These are phyloP conservation scores for Champsocephalus gunnari DNA, from an alignment of 2,797 vertebrate species.

Conservation along the genomic window DNA sequence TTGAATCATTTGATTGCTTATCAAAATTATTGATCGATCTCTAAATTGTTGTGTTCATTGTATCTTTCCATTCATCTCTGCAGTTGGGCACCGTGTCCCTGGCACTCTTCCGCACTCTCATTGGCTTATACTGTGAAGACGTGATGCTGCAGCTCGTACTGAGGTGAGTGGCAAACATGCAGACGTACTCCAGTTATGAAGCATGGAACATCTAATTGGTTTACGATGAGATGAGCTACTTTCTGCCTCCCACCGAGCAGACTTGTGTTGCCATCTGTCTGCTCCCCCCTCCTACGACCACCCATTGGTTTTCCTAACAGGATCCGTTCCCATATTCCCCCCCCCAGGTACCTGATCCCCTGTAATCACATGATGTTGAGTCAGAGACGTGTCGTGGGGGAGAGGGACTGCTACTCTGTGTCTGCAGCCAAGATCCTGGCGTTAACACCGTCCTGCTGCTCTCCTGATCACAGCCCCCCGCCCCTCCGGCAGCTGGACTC, in stretches of 20 bases:
- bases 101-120: constrained; percentile 95
- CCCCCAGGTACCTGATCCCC: constrained; percentile 94
- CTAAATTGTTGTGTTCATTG: constrained; percentile 1
- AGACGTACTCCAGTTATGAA: constrained; percentile 10
- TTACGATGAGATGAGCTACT: constrained; percentile 45
- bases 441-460: constrained; percentile 93
- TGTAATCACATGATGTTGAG: constrained; percentile 99
- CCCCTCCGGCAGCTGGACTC: constrained; percentile 90
- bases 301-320: constrained; percentile 51
- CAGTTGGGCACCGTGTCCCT: constrained; percentile 96
- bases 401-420: constrained; percentile 95
- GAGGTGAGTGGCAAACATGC: constrained; percentile 85
- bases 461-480: constrained; percentile 87
- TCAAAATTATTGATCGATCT: background rate
- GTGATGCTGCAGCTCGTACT: constrained; percentile 97
- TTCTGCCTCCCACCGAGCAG: constrained; percentile 20
- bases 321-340: constrained; percentile 46
- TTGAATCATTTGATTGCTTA: background rate
- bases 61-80: constrained; percentile 40
- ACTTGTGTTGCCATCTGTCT: constrained; percentile 39
- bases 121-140: constrained; percentile 96
- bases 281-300: constrained; percentile 6
- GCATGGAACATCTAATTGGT: constrained; percentile 46
- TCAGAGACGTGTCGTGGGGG: constrained; percentile 92
- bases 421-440: constrained; percentile 94